Evolutionary conservation across 2,797 vertebrate genomes (phyloP).

Genomic region (Rhincodon typus): DNA sequence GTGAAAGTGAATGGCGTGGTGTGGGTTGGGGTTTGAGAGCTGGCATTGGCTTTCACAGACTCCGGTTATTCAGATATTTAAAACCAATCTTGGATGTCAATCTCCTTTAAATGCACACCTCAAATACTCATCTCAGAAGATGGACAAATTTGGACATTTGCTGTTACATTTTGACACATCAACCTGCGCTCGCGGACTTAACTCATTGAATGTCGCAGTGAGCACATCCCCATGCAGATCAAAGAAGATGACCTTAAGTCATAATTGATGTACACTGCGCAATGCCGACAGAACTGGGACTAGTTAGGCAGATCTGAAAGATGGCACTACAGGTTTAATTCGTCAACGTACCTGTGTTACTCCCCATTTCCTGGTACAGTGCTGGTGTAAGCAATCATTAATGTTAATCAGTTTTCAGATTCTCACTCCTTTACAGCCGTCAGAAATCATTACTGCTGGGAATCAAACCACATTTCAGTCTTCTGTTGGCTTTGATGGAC

Average conservation of each 20-base stretch:
- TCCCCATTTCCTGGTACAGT: neutral
- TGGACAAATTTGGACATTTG: neutral
- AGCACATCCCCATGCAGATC: neutral
- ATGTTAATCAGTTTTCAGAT: neutral
- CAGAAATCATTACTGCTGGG: neutral
- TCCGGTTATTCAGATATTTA: neutral
- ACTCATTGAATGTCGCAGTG: neutral
- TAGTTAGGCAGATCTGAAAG: neutral
- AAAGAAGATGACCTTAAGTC: conserved; percentile 16
- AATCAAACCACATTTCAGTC: neutral
- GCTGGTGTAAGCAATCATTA: neutral
- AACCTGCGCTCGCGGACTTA: neutral
- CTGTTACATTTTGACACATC: neutral
- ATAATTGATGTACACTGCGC: neutral
- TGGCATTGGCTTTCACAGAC: too few relatives aligned
- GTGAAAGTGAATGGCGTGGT: neutral
- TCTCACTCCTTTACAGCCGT: neutral
- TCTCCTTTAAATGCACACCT: neutral
- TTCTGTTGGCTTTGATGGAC: neutral
- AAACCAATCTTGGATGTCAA: neutral
- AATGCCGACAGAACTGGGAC: neutral
- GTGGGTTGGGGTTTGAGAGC: too few relatives aligned
- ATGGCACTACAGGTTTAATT: neutral
- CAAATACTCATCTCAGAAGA: neutral
- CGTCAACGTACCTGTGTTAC: neutral